Evolutionary conservation across 2,888 invertebrate genomes (phyloP).

Genomic region (Tortrix viridana): DNA sequence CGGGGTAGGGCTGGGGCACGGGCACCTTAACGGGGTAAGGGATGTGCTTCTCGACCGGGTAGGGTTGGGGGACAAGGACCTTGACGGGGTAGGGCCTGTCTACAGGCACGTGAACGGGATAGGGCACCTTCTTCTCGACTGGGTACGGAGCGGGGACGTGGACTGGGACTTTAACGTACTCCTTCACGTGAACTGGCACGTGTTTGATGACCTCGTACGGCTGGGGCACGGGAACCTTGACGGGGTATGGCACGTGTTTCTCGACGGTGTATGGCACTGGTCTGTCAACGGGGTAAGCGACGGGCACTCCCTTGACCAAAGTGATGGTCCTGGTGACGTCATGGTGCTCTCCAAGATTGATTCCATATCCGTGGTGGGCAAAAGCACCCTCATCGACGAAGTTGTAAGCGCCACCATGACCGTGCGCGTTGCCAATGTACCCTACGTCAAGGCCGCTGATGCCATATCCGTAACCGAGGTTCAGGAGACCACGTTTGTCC

Average conservation of each 20-base stretch:
- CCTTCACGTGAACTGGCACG: slow-evolving; percentile 90
- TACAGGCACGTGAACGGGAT: slow-evolving; percentile 88
- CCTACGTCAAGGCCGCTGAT: slow-evolving; percentile 90
- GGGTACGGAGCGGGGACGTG: slow-evolving; percentile 91
- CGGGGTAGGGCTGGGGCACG: slow-evolving; percentile 91
- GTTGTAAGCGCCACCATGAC: slow-evolving; percentile 82
- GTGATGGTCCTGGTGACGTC: slow-evolving; percentile 87
- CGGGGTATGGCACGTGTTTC: slow-evolving; percentile 87
- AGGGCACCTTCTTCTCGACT: slow-evolving; percentile 90
- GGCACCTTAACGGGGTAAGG: slow-evolving; percentile 90
- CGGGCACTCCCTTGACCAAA: slow-evolving; percentile 86
- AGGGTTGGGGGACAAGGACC: slow-evolving; percentile 90
- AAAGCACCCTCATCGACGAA: slow-evolving; percentile 61
- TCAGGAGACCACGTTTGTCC: slow-evolving; percentile 91
- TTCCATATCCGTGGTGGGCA: slow-evolving; percentile 50
- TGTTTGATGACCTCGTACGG: slow-evolving; percentile 89
- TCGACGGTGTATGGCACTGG: slow-evolving; percentile 86
- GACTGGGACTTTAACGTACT: slow-evolving; percentile 91
- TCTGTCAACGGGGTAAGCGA: slow-evolving; percentile 86
- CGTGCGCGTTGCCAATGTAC: slow-evolving; percentile 86
- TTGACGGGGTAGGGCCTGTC: slow-evolving; percentile 92
- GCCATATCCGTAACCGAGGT: slow-evolving; percentile 92
- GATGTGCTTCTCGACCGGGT: slow-evolving; percentile 90
- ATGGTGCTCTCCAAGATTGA: slow-evolving; percentile 72
- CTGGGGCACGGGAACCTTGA: slow-evolving; percentile 88